Evolutionary conservation across 2,797 vertebrate species (phyloP), one percentile per base, ranked within the genome.

Genomic region (Siniperca undulata): DNA sequence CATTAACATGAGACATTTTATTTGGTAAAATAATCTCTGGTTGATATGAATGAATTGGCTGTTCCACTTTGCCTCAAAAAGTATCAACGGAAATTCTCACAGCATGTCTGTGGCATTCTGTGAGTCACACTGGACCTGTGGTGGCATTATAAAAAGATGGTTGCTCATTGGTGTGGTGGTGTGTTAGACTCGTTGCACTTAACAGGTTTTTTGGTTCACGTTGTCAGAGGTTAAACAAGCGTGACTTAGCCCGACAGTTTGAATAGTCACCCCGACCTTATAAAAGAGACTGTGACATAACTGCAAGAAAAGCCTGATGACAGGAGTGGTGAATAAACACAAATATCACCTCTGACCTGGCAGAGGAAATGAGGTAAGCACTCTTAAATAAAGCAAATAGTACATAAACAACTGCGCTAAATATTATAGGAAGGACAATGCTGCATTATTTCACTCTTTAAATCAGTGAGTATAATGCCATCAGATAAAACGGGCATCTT

Each of bases 1-100:
- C 77, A 84, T 86, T 76, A 88, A 94, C 78, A 59, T 78, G 87
- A 94, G 84, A 80, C 77, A 30, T 90, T 92, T 93, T 88, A 92
- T 91, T 84, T 70, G 69, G 91, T 89, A 93, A 94, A 91, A 78
- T 69, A 85, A 93, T 85, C 85, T 80, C 52, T 8, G 46, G 69
- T 86, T 86, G 42, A 82, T 83, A 9, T 76, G 64, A 79, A 81
- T 66, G 64, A 71, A 82, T 70, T 68, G 58, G n/a, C 85, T 30
- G 5, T 88, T 86, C 74, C 73, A 80, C 73, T 90, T 80, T 83
- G 55, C 46, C 46, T 75, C 60, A 40, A 42, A 61, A 76, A 65
- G 74, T 81, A 81, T 86, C 44, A 68, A 46, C 34, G 3, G 77
- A 74, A 86, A 87, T 83, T 78, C 70, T 83, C 53, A 61, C 81